Evolutionary conservation across 2,113 vertebrate species (phyloP).

Genomic region (Nycticorax nycticorax): DNA sequence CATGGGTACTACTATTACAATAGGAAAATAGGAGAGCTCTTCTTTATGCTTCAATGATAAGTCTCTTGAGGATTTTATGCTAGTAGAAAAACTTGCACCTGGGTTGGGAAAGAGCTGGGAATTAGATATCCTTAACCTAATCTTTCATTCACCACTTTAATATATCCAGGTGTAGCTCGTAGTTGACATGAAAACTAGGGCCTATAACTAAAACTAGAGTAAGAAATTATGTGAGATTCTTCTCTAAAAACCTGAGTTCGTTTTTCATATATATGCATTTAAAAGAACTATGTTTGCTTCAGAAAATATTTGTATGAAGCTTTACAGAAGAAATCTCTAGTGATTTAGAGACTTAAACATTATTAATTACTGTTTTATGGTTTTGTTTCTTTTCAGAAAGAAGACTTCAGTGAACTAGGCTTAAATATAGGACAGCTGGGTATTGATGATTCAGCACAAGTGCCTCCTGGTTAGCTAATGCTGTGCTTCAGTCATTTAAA

Average conservation of each 20-base stretch:
- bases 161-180: neutral
- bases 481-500: neutral
- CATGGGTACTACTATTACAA: neutral
- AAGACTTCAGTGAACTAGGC: conserved; percentile 86
- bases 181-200: neutral
- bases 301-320: neutral
- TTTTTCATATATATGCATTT: neutral
- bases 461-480: conserved; percentile 85
- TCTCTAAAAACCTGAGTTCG: neutral
- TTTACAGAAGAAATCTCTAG: neutral
- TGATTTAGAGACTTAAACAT: neutral
- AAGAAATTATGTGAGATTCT: neutral
- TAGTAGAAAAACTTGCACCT: neutral
- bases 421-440: conserved; percentile 88
- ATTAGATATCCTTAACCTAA: neutral
- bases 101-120: neutral
- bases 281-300: neutral
- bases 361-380: neutral
- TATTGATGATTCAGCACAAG: conserved; percentile 90
- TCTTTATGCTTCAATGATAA: neutral
- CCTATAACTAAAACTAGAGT: neutral
- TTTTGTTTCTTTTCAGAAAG: conserved; percentile 79
- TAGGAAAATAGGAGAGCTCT: neutral
- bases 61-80: neutral
- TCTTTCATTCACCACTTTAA: neutral